A percentile compares a stretch with the other conserved stretches of the same genome.
These are phyloP conservation scores for Neofelis nebulosa DNA, from an alignment of 2,113 vertebrate species.

Conservation along the genomic window DNA sequence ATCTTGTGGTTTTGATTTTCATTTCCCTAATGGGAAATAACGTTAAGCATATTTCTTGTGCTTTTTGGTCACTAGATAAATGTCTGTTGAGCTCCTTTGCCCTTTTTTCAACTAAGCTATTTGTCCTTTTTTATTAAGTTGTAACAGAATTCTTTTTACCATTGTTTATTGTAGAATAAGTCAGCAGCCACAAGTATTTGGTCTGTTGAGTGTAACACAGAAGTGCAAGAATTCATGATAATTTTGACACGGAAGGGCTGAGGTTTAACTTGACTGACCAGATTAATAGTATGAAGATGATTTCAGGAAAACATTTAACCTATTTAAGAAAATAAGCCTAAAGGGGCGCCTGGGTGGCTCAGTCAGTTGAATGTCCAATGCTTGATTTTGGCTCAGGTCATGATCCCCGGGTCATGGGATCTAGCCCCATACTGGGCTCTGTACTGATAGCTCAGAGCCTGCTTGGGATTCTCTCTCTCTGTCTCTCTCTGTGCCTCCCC, in stretches of 20 bases:
- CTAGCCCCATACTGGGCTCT: too few species aligned
- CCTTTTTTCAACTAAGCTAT: neutral
- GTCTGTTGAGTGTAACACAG: neutral
- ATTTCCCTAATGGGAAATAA: neutral
- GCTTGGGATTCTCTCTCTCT: too few species aligned
- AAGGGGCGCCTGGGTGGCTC: too few species aligned
- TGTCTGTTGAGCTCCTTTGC: neutral
- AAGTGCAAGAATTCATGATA: neutral
- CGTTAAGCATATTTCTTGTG: neutral
- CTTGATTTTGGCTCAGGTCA: too few species aligned
- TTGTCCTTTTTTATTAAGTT: neutral
- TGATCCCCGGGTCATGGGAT: too few species aligned
- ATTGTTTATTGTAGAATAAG: neutral
- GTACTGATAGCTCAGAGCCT: too few species aligned
- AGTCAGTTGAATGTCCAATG: too few species aligned
- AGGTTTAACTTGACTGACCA: neutral
- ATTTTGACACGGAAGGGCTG: neutral
- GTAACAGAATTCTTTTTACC: neutral
- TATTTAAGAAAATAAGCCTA: neutral
- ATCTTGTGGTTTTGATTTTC: neutral
- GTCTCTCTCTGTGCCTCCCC: too few species aligned
- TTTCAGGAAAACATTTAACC: slow-evolving; percentile 33
- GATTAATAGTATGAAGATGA: slow-evolving; percentile 25
- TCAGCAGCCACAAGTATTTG: neutral
- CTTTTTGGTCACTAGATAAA: neutral